Evolutionary conservation across 1,140 invertebrate species (phyloP).

Genomic region (Drosophila quadrilineata): DNA sequence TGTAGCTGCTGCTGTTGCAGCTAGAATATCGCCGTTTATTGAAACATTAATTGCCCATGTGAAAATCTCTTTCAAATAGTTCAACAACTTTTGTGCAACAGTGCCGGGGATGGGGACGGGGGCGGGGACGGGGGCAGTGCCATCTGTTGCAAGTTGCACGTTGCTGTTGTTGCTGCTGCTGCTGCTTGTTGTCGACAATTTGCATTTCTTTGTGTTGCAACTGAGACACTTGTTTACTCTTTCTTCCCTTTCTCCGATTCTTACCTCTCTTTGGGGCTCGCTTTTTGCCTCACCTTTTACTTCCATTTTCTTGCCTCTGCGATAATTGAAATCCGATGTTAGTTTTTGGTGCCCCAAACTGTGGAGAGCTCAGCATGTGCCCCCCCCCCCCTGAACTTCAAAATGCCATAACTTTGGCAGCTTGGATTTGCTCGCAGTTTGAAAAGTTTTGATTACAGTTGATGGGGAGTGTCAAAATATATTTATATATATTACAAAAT

Average conservation of each 20-base stretch:
- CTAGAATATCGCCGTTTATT: conserved; percentile 75
- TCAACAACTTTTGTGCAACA: conserved; percentile 24
- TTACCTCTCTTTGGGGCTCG: conserved; percentile 28
- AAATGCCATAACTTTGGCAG: too few species aligned
- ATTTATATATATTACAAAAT: too few species aligned
- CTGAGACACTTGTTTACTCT: conserved; percentile 55
- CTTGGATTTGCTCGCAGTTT: too few species aligned
- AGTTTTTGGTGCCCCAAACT: too few species aligned
- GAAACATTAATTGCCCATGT: conserved; percentile 78
- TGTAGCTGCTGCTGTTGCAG: conserved; percentile 19
- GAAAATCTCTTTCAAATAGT: conserved; percentile 58
- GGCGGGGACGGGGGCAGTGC: too few species aligned
- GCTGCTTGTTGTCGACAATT: conserved; percentile 30
- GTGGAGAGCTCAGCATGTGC: too few species aligned
- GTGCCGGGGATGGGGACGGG: too few species aligned
- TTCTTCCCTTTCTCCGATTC: neutral
- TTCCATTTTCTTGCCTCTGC: conserved; percentile 46
- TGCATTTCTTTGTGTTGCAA: conserved; percentile 36
- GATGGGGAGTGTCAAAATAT: too few species aligned
- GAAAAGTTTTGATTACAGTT: too few species aligned
- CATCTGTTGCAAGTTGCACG: neutral
- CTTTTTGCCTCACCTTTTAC: conserved; percentile 47
- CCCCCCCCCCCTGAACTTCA: too few species aligned
- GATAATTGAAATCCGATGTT: conserved; percentile 74
- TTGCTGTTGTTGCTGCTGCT: neutral